These are phyloP conservation scores for Allacma fusca DNA, from an alignment of 2,888 invertebrate genomes.

Conservation along the genomic window DNA sequence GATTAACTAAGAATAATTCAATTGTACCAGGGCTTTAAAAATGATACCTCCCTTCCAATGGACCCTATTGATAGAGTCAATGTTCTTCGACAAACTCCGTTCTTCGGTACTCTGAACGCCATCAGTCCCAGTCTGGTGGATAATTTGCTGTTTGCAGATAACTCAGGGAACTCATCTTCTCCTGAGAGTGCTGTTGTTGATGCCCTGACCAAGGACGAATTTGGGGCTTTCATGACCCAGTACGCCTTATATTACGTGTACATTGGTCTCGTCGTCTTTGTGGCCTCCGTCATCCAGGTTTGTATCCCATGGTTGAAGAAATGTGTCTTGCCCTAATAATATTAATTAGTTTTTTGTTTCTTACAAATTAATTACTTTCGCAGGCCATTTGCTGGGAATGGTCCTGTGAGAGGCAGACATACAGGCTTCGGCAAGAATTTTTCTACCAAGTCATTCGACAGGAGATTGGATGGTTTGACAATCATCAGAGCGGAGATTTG, in stretches of 20 bases:
- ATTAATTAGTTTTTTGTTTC: too few species aligned
- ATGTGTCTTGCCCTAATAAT: too few species aligned
- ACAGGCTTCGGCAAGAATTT: slow-evolving; percentile 63
- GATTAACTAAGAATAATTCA: too few species aligned
- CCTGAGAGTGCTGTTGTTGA: neutral
- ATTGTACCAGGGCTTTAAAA: neutral
- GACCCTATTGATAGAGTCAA: too few species aligned
- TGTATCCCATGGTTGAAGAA: too few species aligned
- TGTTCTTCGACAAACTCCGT: neutral
- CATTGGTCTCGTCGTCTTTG: slow-evolving; percentile 66
- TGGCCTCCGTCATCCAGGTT: slow-evolving; percentile 66
- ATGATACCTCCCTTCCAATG: neutral
- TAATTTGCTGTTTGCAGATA: neutral
- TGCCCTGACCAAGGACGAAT: slow-evolving; percentile 59
- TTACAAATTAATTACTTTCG: neutral
- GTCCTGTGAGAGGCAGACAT: slow-evolving; percentile 65
- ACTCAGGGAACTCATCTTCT: neutral
- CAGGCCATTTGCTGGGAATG: slow-evolving; percentile 63
- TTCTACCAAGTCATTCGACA: slow-evolving; percentile 64
- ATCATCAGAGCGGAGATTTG: slow-evolving; percentile 66
- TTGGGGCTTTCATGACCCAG: slow-evolving; percentile 62
- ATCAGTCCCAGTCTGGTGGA: neutral
- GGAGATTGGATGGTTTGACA: slow-evolving; percentile 65
- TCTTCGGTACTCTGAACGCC: neutral
- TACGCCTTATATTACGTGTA: slow-evolving; percentile 65